Base-by-base conservation (phyloP, 2,797 vertebrate genomes). In the Pangasius krempfi region DNA sequence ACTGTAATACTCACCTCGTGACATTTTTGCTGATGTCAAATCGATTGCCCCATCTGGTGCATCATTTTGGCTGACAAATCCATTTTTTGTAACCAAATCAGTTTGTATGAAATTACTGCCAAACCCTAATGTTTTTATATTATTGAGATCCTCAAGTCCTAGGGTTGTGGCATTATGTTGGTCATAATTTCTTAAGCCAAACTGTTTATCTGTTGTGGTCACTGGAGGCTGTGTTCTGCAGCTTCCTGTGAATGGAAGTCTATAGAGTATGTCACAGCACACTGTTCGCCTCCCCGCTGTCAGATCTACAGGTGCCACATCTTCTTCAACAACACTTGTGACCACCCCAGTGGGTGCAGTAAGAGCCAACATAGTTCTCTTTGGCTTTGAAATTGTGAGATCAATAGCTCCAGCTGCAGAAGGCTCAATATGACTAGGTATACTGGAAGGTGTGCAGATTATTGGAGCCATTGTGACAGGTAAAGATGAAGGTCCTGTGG, bases 261-360 rank as follows among this genome's bases (percentile, higher is more conserved):
- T 98, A 93, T 99, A 99, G 93, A 99, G 98, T 86, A 99, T 94
- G 94, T 99, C 98, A 94, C 98, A 99, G 93, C 98, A 99, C 88
- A 99, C 97, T 86, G 96, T 96, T 94, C 96, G 97, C 91, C 97
- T 97, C 68, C 98, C 98, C 89, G 97, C 97, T 89, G 99, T 99
- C 87, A 99, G 94, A 93, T 99, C 98, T 30, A 99, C 97, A 91
- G 98, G 98, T 84, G 97, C 97, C 88, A 97, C 97, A 92, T 98
- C 97, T 80, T 99, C 98, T 92, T 99, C 98, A 92, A 99, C 94
- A 92, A 99, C 94, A 88, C 97, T 96, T 88, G 98, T 99, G 88
- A 98, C 85, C 54, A 97, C 94, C 92, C 96, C 96, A 89, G 97
- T 96, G 91, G 96, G 93, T 80, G 96, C 94, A 92, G 98, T 97